Evolutionary conservation across 2,888 invertebrate genomes (phyloP), one percentile per base, ranked within the genome.

Genomic region (Ophion obscuratus): DNA sequence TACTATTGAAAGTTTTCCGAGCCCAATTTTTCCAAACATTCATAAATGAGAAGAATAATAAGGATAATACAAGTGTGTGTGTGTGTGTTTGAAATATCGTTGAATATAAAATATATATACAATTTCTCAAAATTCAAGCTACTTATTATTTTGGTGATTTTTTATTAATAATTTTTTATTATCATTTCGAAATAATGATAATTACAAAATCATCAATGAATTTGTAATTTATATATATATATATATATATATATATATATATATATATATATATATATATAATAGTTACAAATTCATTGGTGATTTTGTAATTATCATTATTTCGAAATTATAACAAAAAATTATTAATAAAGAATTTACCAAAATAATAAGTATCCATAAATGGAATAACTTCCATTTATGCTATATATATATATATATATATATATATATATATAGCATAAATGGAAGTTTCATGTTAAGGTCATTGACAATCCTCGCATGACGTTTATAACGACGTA

Each of bases 381-480:
- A n/a, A n/a, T n/a, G n/a, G n/a, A n/a, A n/a, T n/a, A n/a, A n/a
- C n/a, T n/a, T n/a, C n/a, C n/a, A n/a, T n/a, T n/a, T n/a, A n/a
- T n/a, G n/a, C n/a, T n/a, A n/a, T 24, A 24, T 24, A 24, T 24
- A 24, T 24, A 24, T 24, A 24, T 31, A 31, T 31, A 31, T 31
- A 31, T 31, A 31, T 31, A 31, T 31, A 31, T 53, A 17, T 53
- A 53, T 17, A 53, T 53, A 53, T 17, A 53, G 11, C 3, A 17
- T 17, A 17, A 17, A 53, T 53, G 53, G 53, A 53, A 53, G 17
- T 17, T 17, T 53, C 53, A 17, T 17, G 17, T 14, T 53, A 53
- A 53, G 53, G 53, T 53, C 53, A 53, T 53, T 53, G 17, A 14
- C 27, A 66, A 66, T 36, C 66, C 61, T 75, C 61, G 40, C 74